phyloP scores from a whole-genome alignment of 2,797 vertebrate species.

The Sebastes nivosus region DNA sequence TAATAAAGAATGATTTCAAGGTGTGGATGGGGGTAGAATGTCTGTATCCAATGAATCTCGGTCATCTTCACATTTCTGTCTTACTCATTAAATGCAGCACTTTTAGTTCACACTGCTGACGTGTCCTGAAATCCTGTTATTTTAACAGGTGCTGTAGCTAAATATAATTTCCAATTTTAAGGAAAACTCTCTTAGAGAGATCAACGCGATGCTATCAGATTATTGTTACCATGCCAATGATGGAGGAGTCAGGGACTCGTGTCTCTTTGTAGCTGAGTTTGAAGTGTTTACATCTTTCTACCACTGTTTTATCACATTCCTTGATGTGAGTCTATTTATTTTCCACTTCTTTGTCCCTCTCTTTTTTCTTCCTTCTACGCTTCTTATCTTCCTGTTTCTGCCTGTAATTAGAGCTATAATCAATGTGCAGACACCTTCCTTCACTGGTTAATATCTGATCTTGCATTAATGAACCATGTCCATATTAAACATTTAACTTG shows the following conservation, averaged over 20 bases:
- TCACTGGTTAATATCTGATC: background rate
- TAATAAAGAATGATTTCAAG: constrained; percentile 9
- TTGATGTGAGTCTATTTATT: background rate
- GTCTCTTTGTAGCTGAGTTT: constrained; percentile 1
- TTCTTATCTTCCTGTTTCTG: background rate
- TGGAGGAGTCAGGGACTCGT: background rate
- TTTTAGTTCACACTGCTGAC: background rate
- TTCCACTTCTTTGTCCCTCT: background rate
- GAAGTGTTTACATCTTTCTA: background rate
- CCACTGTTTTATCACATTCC: background rate
- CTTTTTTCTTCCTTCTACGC: background rate
- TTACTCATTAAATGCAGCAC: background rate
- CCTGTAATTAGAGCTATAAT: background rate
- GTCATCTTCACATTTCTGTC: background rate
- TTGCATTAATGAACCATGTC: background rate
- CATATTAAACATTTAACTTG: background rate
- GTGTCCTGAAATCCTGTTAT: background rate
- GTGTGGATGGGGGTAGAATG: background rate
- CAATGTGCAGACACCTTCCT: background rate
- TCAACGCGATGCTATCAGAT: constrained; percentile 17
- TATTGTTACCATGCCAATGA: constrained; percentile 5
- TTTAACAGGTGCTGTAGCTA: background rate
- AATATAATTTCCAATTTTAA: constrained; percentile 2
- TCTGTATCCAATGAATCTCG: background rate
- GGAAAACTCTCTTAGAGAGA: background rate